A percentile compares a stretch with the other conserved stretches of the same genome.
These are phyloP conservation scores for Cairina moschata DNA, from an alignment of 2,113 vertebrate species.

Conservation along the genomic window DNA sequence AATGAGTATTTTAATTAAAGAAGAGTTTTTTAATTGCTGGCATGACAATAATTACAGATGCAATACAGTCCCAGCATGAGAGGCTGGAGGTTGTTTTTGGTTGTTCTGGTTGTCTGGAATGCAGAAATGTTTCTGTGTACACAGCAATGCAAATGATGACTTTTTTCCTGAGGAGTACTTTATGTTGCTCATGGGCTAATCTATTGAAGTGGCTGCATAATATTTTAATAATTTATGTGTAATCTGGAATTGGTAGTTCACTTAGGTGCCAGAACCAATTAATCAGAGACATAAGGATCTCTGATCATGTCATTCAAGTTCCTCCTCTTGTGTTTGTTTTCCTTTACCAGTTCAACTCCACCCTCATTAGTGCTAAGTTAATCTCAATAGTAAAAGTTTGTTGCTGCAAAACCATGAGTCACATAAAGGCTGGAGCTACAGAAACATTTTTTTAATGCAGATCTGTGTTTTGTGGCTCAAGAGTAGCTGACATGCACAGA, in stretches of 20 bases:
- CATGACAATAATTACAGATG: neutral
- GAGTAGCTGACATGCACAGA: neutral
- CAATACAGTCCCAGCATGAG: neutral
- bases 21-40: neutral
- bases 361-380: neutral
- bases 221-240: neutral
- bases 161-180: neutral
- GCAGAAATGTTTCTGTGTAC: neutral
- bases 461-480: neutral
- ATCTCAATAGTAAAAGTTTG: neutral
- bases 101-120: neutral
- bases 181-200: neutral
- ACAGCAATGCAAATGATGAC: neutral
- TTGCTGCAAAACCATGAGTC: neutral
- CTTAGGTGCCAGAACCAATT: neutral
- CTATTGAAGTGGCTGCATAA: neutral
- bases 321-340: neutral
- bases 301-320: neutral
- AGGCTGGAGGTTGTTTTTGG: neutral
- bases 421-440: neutral
- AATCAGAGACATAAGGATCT: neutral
- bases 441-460: neutral
- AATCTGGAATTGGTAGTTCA: neutral
- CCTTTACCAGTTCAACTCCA: neutral
- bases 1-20: neutral